Evolutionary conservation across 2,888 invertebrate species (phyloP), one percentile per base, ranked within the genome.

Genomic region (Pseudolycoriella hygida): DNA sequence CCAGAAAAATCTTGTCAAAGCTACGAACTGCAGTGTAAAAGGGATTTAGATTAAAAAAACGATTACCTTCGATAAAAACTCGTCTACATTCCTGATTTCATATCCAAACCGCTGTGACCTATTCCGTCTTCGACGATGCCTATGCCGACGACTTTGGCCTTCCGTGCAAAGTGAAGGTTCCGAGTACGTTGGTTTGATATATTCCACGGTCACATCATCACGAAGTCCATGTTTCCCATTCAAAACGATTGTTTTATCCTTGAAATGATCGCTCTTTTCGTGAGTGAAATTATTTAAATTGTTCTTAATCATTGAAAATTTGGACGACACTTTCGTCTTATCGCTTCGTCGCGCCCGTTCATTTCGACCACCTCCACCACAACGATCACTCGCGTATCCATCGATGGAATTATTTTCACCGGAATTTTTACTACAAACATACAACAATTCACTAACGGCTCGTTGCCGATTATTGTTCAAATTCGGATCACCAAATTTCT

Each of bases 71-170:
- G 78, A 76, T 43, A 86, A 68, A 60, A 85, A 85, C 49, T 76
- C 76, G 58, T 85, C 84, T 49, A 86, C 72, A 61, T 86, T 84
- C 49, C 76, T 72, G 42, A 86, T 85, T 53, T 85, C 83, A 55
- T 86, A 85, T 43, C 85, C 85, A 54, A 85, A 83, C 42, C 49
- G 58, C 15, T 55, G 57, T 43, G 42, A 18, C 31, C 44, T 17
- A 56, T 65, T 68, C 64, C 64, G 66, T 50, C 71, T 70, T 43
- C 58, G 53, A 48, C 59, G 54, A 52, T 71, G 70, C 46, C 40
- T 39, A 11, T 39, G 39, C 15, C 39, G 15, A 15, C 17, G n/a
- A 39, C 15, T 17, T 6, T 39, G 39, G 6, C 15, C 39, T 17
- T 39, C 39, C 6, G 39, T 39, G 11, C 39, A 39, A 39, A 48